These are phyloP conservation scores for Ferrisia virgata DNA, from an alignment of 2,888 invertebrate species.

Conservation along the genomic window DNA sequence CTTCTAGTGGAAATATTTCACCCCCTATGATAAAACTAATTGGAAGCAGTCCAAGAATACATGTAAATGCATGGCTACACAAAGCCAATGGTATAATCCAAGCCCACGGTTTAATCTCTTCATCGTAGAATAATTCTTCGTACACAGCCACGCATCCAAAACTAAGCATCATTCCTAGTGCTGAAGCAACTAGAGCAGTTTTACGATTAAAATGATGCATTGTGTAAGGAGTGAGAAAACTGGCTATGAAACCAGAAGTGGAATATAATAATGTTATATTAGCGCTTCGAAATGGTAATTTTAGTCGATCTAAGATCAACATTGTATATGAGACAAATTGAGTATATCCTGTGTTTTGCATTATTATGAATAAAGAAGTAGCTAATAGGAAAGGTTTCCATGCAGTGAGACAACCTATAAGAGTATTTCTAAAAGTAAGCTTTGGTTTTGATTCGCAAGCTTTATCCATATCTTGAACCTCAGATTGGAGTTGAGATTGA, in stretches of 20 bases:
- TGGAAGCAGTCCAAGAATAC: constrained; percentile 39
- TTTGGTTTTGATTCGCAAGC: neutral
- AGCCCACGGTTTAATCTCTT: constrained; percentile 17
- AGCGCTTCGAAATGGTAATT: constrained; percentile 17
- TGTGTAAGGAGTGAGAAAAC: constrained; percentile 31
- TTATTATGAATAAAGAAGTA: neutral
- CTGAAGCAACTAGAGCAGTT: neutral
- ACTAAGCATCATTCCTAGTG: constrained; percentile 1
- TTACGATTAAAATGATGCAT: constrained; percentile 9
- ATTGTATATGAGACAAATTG: constrained; percentile 5
- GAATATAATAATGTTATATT: neutral
- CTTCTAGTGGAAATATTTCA: constrained; percentile 46
- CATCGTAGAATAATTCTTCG: neutral
- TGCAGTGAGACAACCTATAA: neutral
- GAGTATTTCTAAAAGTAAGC: neutral
- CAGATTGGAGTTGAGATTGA: neutral
- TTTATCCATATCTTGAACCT: constrained; percentile 19
- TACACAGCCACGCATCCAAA: neutral
- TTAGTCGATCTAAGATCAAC: neutral
- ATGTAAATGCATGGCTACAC: constrained; percentile 35
- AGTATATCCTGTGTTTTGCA: constrained; percentile 1
- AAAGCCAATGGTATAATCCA: neutral
- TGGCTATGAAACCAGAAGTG: neutral
- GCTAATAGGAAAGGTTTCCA: constrained; percentile 5
- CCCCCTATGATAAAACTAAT: constrained; percentile 44